phyloP scores from a whole-genome alignment of 2,113 vertebrate species.

The Mus pahari region DNA sequence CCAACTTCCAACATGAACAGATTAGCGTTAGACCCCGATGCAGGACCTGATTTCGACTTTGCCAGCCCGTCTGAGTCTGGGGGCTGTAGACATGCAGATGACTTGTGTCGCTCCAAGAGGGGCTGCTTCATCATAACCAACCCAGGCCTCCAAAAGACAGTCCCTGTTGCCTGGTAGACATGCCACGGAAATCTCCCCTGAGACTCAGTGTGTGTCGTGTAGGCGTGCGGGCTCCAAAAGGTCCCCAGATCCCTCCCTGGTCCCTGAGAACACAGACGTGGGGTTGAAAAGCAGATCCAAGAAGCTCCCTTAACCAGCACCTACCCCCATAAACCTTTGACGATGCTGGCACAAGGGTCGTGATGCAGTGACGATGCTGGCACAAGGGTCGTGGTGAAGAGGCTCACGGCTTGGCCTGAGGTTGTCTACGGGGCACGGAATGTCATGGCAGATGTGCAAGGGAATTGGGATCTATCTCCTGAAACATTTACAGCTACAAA shows the following conservation, averaged over 20 bases:
- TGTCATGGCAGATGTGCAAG: neutral
- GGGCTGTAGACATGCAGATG: neutral
- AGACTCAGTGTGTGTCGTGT: neutral
- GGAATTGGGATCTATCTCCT: neutral
- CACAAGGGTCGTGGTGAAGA: rapidly evolving
- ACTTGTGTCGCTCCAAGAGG: neutral
- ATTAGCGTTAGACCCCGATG: neutral
- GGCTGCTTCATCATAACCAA: neutral
- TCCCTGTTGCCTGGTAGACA: neutral
- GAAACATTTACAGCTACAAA: neutral
- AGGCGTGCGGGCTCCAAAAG: neutral
- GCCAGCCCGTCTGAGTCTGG: neutral
- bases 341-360: rapidly evolving
- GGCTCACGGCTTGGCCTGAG: neutral
- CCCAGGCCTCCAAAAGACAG: neutral
- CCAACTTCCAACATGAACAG: neutral
- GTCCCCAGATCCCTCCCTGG: neutral
- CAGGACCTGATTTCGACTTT: neutral
- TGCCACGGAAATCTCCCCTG: neutral
- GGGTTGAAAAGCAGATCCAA: neutral
- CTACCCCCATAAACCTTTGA: neutral
- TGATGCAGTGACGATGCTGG: rapidly evolving
- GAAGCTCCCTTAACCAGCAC: neutral
- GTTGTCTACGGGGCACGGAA: neutral
- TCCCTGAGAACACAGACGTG: neutral